Conservation (phyloP, 2,888 invertebrate genomes). For the Cheilosia soror region DNA sequence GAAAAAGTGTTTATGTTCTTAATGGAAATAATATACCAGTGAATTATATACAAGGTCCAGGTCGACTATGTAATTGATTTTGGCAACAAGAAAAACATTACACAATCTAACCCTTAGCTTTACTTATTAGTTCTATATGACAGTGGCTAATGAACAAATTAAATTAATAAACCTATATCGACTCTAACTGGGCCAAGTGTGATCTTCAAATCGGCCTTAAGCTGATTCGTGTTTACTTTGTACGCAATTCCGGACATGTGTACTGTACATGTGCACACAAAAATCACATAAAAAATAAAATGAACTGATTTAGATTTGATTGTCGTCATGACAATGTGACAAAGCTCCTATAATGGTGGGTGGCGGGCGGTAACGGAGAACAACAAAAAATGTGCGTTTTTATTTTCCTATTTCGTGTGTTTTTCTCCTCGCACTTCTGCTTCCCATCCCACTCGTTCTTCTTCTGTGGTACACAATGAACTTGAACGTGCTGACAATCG, state of each 20-base stretch:
- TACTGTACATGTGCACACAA: slow-evolving; percentile 12
- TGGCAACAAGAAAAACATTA: no score
- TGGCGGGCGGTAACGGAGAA: slow-evolving; percentile 21
- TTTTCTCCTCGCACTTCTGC: neutral
- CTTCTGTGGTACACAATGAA: slow-evolving; percentile 42
- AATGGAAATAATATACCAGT: no score
- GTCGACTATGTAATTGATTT: no score
- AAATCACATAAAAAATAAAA: slow-evolving; percentile 22
- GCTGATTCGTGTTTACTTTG: neutral
- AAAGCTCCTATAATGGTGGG: slow-evolving; percentile 7
- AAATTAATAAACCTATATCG: neutral
- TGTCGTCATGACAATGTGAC: slow-evolving; percentile 28
- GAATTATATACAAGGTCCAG: no score
- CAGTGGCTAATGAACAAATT: no score
- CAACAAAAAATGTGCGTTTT: slow-evolving; percentile 43
- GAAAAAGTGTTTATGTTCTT: no score
- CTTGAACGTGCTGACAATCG: slow-evolving; percentile 59
- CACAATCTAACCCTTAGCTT: no score
- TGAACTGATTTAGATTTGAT: slow-evolving; percentile 42
- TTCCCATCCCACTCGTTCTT: neutral
- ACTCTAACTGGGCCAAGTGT: slow-evolving; percentile 1
- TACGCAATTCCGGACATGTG: slow-evolving; percentile 27
- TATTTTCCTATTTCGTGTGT: slow-evolving; percentile 3
- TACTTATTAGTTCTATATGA: no score
- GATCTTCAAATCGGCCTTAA: neutral